These are phyloP conservation scores for Semicossyphus pulcher DNA, from an alignment of 2,113 vertebrate genomes.

Conservation along the genomic window DNA sequence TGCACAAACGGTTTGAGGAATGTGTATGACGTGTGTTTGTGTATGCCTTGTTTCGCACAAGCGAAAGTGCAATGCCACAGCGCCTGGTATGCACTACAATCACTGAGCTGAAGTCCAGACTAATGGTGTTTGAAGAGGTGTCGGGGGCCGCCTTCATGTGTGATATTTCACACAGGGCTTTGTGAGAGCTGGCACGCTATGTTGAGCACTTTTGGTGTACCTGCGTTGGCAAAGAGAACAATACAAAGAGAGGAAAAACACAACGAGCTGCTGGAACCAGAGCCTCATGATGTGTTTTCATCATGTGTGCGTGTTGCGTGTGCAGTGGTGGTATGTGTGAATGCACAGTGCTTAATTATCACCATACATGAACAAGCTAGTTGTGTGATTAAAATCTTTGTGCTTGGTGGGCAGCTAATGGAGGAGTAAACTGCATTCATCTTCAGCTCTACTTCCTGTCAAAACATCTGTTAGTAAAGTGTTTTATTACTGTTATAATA, in stretches of 20 bases:
- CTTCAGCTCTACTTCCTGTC: too few species aligned
- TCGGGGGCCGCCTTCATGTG: constrained; percentile 38
- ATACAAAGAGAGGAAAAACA: not conserved
- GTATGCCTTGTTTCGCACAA: not conserved
- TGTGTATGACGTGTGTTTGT: not conserved
- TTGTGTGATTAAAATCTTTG: constrained; percentile 21
- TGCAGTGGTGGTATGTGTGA: not conserved
- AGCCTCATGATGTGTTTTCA: not conserved
- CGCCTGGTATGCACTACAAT: not conserved
- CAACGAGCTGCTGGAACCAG: not conserved
- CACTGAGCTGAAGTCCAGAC: constrained; percentile 7
- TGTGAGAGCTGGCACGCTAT: constrained; percentile 39
- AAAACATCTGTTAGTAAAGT: too few species aligned
- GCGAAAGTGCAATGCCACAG: not conserved
- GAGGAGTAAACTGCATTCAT: not conserved
- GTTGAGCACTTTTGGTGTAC: constrained; percentile 20
- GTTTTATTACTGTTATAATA: too few species aligned
- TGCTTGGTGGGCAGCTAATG: not conserved
- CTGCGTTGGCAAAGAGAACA: constrained; percentile 5
- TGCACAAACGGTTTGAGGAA: not conserved
- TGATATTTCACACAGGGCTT: constrained; percentile 66
- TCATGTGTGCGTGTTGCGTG: too few species aligned
- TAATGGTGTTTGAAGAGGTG: constrained; percentile 34
- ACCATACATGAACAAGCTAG: not conserved
- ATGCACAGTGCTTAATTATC: not conserved